Conservation (phyloP, 2,888 invertebrate species). For the Lepidocyrtinus sp. region DNA sequence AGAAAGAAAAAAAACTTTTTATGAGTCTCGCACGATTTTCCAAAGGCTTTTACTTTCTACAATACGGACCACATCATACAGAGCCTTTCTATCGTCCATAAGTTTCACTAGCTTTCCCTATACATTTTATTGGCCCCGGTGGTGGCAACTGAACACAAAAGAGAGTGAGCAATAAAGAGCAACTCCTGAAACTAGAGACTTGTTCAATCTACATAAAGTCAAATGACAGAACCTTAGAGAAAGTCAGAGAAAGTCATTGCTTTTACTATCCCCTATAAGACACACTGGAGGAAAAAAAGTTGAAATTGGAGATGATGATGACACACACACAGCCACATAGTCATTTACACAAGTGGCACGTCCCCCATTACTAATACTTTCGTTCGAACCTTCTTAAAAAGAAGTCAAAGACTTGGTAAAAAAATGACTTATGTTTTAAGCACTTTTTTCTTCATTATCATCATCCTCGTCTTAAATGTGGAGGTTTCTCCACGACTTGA, state of each 20-base stretch:
- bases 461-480: too few relatives aligned
- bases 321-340: constrained; percentile 9
- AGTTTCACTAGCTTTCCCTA: not conserved
- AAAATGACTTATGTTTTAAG: not conserved
- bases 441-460: constrained; percentile 16
- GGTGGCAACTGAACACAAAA: not conserved
- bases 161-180: too few relatives aligned
- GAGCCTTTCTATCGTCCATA: not conserved
- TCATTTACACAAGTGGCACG: constrained; percentile 44
- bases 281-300: not conserved
- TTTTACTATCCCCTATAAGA: too few relatives aligned
- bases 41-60: not conserved
- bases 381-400: not conserved
- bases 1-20: too few relatives aligned
- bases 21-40: too few relatives aligned
- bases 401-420: not conserved
- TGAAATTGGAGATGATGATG: not conserved
- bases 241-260: constrained; percentile 8
- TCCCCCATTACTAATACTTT: too few relatives aligned
- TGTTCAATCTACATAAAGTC: too few relatives aligned
- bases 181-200: too few relatives aligned
- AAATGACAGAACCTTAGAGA: not conserved
- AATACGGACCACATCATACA: not conserved
- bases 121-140: not conserved
- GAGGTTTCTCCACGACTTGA: too few relatives aligned